Evolutionary conservation across 2,113 vertebrate species (phyloP), one percentile per base, ranked within the genome.

Genomic region (Passer montanus): DNA sequence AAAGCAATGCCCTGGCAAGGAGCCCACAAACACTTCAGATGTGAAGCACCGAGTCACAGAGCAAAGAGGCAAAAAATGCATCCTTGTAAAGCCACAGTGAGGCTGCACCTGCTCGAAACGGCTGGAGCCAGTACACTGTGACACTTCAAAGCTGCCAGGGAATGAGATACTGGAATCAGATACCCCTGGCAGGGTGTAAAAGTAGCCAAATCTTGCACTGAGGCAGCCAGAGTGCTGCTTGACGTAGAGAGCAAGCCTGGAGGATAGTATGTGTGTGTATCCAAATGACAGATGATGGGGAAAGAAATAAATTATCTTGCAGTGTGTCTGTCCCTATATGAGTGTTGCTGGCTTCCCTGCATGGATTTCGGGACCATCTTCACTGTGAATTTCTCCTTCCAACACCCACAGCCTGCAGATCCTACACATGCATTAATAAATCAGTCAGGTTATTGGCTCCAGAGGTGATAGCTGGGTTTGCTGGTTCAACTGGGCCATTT

Each of bases 81-180:
- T 86, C 92, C 68, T 83, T 52, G 68, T 74, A 83, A 95, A 95
- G 82, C 50, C 55, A 37, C 1, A 52, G 90, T 1, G 44, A 53
- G 52, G 89, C 73, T 53, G 93, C 90, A 95, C 90, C 87, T 97
- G 94, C 92, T 87, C 43, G 3, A 16, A 83, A 52, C 22, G 59
- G 14, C 63, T 46, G 33, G 6, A 78, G 66, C 69, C 56, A 33
- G 75, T 37, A 56, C 56, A 12, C 35, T 33, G 75, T 37, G 82
- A 43, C 85, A 64, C 92, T 88, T 80, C 68, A 60, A 63, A 93
- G 79, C 82, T 94, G 82, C 69, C 85, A 60, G 73, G 60, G 83
- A 80, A 85, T 2, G 90, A 86, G 85, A 69, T 68, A 79, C 35
- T 64, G 85, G 80, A 84, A 90, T 22, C 16, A 92, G 76, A 90